phyloP scores from a whole-genome alignment of 2,888 invertebrate genomes.

The Geophilus truncorum region DNA sequence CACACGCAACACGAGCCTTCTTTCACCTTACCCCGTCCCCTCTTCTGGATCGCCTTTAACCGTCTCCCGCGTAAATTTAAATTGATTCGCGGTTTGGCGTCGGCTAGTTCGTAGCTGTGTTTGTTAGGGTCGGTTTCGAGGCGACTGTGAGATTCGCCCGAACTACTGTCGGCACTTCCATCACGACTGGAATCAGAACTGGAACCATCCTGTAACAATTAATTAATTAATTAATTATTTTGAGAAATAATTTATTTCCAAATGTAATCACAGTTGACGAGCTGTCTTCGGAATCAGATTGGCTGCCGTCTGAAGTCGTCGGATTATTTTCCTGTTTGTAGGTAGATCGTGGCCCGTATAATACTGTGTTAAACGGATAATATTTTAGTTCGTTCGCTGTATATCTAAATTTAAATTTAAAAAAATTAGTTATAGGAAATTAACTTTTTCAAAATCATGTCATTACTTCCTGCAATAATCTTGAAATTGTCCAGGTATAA shows the following conservation, averaged over 20 bases:
- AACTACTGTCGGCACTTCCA: conserved; percentile 39
- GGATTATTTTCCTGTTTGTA: not conserved
- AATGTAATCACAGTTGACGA: conserved; percentile 46
- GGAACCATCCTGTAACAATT: conserved; percentile 34
- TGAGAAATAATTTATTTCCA: not conserved
- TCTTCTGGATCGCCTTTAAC: not conserved
- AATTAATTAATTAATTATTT: not conserved
- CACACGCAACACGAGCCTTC: conserved; percentile 52
- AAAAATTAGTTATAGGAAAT: conserved; percentile 43
- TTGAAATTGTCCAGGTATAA: conserved; percentile 95
- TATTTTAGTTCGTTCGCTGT: conserved; percentile 79
- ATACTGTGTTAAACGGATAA: conserved; percentile 85
- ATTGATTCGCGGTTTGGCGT: not conserved
- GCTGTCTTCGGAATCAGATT: conserved; percentile 53
- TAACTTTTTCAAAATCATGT: too few species aligned
- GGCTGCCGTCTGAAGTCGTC: conserved; percentile 55
- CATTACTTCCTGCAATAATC: conserved; percentile 68
- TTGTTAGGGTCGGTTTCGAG: not conserved
- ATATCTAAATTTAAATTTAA: conserved; percentile 55
- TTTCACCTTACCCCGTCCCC: conserved; percentile 22
- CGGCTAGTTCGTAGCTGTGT: not conserved
- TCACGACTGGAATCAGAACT: conserved; percentile 40
- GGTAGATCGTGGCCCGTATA: conserved; percentile 56
- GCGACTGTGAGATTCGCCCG: conserved; percentile 32
- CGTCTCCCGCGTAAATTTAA: not conserved